These are phyloP conservation scores for Aricia artaxerxes DNA, from an alignment of 2,888 invertebrate species.

Conservation along the genomic window DNA sequence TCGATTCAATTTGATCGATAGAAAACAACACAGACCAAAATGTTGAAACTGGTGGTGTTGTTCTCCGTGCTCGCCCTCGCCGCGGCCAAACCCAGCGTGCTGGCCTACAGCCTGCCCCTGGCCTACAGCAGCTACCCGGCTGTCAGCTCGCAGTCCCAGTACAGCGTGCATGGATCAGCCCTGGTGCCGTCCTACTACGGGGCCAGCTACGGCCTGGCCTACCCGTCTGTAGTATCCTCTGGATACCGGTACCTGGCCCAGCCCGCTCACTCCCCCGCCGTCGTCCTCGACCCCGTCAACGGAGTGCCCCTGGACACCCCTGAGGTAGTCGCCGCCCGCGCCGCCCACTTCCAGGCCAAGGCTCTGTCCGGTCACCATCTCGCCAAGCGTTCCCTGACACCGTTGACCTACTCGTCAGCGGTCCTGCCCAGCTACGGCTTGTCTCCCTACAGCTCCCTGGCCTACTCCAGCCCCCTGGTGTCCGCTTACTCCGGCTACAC, in stretches of 20 bases:
- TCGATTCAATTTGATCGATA: constrained; percentile 61
- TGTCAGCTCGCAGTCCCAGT: constrained; percentile 49
- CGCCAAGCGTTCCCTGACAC: constrained; percentile 60
- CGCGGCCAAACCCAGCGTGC: constrained; percentile 72
- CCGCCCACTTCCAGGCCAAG: constrained; percentile 71
- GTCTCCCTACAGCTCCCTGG: constrained; percentile 51
- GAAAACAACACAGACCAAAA: constrained; percentile 72
- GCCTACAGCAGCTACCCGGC: constrained; percentile 55
- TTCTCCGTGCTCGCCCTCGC: constrained; percentile 81
- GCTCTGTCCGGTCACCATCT: constrained; percentile 69
- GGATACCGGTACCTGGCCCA: constrained; percentile 51
- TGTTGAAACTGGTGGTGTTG: constrained; percentile 82
- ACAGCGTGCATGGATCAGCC: constrained; percentile 56
- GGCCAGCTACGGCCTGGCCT: constrained; percentile 48
- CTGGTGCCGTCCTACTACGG: constrained; percentile 50
- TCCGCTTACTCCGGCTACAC: constrained; percentile 48
- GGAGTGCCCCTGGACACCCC: constrained; percentile 75
- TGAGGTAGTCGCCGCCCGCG: constrained; percentile 73
- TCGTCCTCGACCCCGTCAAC: constrained; percentile 66
- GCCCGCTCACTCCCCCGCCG: constrained; percentile 67
- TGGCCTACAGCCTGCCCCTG: constrained; percentile 46
- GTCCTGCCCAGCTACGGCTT: constrained; percentile 50
- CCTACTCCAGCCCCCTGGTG: constrained; percentile 41
- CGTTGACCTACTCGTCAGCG: constrained; percentile 49
- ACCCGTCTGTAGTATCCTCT: constrained; percentile 45